A percentile compares a stretch with the other conserved stretches of the same genome.
Conservation (phyloP, 2,888 invertebrate species). For the Phymatocera aterrima region DNA sequence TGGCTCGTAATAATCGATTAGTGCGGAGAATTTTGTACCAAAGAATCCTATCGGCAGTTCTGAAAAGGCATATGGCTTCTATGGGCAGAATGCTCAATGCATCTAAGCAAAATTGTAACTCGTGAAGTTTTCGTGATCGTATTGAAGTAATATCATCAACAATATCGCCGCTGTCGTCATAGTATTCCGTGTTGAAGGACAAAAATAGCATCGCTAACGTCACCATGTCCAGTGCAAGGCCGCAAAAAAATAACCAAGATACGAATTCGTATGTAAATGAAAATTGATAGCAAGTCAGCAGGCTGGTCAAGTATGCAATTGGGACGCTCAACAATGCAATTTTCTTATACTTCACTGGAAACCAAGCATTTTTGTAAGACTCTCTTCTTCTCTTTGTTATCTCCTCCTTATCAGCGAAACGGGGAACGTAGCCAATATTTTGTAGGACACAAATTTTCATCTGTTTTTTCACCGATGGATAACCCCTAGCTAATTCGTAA, state of each 20-base stretch:
- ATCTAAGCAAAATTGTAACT: constrained; percentile 26
- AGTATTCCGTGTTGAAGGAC: constrained; percentile 19
- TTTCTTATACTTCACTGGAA: constrained; percentile 23
- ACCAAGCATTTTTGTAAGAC: constrained; percentile 35
- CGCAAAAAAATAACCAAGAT: constrained; percentile 15
- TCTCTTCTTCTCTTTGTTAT: background rate
- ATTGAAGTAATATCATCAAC: constrained; percentile 15
- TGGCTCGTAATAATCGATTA: constrained; percentile 17
- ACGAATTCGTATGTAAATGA: constrained; percentile 19
- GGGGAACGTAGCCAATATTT: constrained; percentile 30
- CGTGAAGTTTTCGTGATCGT: constrained; percentile 24
- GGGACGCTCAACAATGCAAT: constrained; percentile 27
- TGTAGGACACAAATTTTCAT: constrained; percentile 20
- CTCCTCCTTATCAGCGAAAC: background rate
- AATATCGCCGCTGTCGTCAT: constrained; percentile 31
- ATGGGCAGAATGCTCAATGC: constrained; percentile 17
- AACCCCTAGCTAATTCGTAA: constrained; percentile 27
- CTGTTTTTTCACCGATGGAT: constrained; percentile 20
- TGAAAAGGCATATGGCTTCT: constrained; percentile 2
- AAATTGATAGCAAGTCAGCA: constrained; percentile 32
- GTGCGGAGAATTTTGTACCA: constrained; percentile 11
- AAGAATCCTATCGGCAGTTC: background rate
- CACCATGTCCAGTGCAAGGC: constrained; percentile 15
- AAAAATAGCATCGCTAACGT: constrained; percentile 17
- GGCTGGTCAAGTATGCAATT: constrained; percentile 26